Percentiles rank a stretch among this genome's conserved stretches.
These are phyloP conservation scores for Pelodiscus sinensis DNA, from an alignment of 2,113 vertebrate species.

Conservation along the genomic window DNA sequence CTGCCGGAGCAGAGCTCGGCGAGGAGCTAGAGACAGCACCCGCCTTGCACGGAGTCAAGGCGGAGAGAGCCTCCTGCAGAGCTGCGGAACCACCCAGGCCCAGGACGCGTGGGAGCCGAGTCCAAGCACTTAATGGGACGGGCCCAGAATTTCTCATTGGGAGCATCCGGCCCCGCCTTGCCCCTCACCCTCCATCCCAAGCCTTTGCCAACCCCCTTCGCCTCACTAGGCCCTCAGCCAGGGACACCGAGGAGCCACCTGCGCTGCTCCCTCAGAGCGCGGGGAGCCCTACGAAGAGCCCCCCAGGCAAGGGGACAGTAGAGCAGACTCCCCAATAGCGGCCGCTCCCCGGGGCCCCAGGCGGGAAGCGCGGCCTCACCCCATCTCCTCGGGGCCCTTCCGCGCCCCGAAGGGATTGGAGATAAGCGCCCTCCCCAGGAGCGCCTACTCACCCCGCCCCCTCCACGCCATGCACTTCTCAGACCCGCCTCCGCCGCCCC, in stretches of 20 bases:
- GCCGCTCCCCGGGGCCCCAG: too few relatives aligned
- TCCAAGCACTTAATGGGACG: background rate
- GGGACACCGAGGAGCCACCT: fast-evolving
- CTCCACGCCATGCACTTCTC: background rate
- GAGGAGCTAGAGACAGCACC: too few relatives aligned
- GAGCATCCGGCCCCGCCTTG: background rate
- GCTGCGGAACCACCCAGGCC: too few relatives aligned
- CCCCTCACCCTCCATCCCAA: background rate
- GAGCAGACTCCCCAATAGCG: fast-evolving
- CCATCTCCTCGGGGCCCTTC: too few relatives aligned
- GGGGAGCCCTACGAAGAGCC: fast-evolving
- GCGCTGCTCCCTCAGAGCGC: fast-evolving
- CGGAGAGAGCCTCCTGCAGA: too few relatives aligned
- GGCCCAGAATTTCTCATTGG: background rate
- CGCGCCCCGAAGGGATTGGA: too few relatives aligned
- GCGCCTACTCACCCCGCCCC: background rate
- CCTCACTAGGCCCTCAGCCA: fast-evolving
- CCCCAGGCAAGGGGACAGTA: fast-evolving
- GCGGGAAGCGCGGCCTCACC: too few relatives aligned
- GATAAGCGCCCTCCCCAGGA: too few relatives aligned
- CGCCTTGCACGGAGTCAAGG: background rate
- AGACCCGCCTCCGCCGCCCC: background rate
- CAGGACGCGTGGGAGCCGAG: background rate
- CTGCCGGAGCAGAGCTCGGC: too few relatives aligned
- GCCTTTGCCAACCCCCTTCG: background rate